Conservation (phyloP, 2,888 invertebrate genomes). For the Lycia hirtaria region DNA sequence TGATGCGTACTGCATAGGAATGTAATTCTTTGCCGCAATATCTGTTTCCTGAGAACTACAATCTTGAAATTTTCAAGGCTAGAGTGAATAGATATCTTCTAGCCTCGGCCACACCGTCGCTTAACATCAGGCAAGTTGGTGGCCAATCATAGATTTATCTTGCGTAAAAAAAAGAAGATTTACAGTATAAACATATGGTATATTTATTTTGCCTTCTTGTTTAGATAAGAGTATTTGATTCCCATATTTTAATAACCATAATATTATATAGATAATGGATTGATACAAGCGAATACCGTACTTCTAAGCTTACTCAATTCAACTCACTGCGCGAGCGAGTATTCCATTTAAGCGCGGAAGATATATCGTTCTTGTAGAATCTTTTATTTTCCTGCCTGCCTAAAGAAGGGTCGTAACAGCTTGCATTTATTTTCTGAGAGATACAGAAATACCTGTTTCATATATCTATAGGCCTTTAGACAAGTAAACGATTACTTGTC, state of each 20-base stretch:
- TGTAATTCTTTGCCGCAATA: no score
- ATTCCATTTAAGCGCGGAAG: constrained; percentile 52
- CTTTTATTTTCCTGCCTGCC: constrained; percentile 57
- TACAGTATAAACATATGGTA: background rate
- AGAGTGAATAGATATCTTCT: no score
- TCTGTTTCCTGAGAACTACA: background rate
- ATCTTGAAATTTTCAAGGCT: no score
- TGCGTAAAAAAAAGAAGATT: no score
- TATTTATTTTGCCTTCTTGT: background rate
- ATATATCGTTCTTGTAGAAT: constrained; percentile 64
- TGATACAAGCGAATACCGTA: constrained; percentile 31
- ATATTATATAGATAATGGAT: constrained; percentile 26
- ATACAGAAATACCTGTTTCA: constrained; percentile 48
- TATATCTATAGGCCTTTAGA: background rate
- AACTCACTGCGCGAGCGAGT: constrained; percentile 34
- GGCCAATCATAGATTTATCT: no score
- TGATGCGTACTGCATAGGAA: no score
- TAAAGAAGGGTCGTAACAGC: constrained; percentile 58
- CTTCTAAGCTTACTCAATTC: constrained; percentile 39
- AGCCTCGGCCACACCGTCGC: no score
- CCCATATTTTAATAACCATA: constrained; percentile 6
- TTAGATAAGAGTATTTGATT: background rate
- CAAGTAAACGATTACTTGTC: no score
- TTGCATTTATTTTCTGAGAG: constrained; percentile 68
- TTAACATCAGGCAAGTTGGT: no score